Evolutionary conservation across 2,113 vertebrate genomes (phyloP).

Genomic region (Synodontis membranacea): DNA sequence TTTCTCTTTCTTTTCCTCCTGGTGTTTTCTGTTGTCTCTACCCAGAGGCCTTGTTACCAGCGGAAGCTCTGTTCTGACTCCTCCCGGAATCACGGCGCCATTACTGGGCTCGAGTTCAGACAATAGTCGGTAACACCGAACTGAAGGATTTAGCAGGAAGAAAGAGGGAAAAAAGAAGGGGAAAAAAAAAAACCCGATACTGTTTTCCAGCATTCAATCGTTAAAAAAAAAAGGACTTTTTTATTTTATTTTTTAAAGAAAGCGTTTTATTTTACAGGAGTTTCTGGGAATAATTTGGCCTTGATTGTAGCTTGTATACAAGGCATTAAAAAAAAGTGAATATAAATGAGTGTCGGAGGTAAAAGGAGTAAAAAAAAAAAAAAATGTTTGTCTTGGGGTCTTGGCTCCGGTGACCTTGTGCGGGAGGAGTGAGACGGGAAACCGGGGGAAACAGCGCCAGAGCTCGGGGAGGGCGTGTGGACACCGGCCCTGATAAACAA

Average conservation of each 20-base stretch:
- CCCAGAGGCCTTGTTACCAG: constrained; percentile 53
- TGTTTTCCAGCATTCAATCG: too few species aligned
- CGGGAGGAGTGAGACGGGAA: constrained; percentile 39
- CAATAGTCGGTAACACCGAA: constrained; percentile 28
- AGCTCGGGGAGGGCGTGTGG: background rate
- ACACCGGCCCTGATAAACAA: background rate
- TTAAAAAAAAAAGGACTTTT: too few species aligned
- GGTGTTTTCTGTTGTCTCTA: constrained; percentile 25
- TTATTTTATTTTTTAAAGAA: constrained; percentile 20
- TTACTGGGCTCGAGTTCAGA: constrained; percentile 63
- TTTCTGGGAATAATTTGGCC: background rate
- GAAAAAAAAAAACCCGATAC: too few species aligned
- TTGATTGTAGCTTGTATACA: background rate
- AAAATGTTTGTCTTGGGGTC: too few species aligned
- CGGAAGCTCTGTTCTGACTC: constrained; percentile 71
- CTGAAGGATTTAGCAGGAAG: too few species aligned
- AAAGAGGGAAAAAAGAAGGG: too few species aligned
- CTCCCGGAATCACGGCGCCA: constrained; percentile 73
- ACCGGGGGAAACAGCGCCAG: constrained; percentile 45
- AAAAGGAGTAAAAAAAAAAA: background rate
- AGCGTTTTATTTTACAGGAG: background rate
- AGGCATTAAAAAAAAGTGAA: background rate
- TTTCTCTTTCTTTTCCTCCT: background rate
- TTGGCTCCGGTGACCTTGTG: constrained; percentile 52
- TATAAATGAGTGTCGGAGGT: background rate